Base-by-base conservation (phyloP, 2,113 vertebrate genomes). In the Odontophorus gujanensis region DNA sequence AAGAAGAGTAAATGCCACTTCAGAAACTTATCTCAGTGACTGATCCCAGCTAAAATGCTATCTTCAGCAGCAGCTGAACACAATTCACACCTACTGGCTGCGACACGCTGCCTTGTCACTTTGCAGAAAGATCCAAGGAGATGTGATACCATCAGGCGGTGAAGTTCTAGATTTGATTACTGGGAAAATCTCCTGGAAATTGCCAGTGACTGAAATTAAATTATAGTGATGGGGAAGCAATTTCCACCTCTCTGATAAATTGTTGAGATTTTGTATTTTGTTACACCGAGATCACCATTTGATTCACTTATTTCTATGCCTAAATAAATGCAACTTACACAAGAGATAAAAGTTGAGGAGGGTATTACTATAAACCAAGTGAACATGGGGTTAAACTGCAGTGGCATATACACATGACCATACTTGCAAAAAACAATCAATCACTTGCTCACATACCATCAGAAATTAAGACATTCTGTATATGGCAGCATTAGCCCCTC, bases 101-200 rank as follows among this genome's bases (percentile, higher is more conserved):
- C 80, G 88, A 75, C 51, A 15, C 34, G 67, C 36, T 65, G 81
- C 74, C 58, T 58, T 59, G 68, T 72, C 21, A 51, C 85, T 89
- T 72, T 76, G 34, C 80, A 93, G 78, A 62, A 77, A 76, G 63
- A 76, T 48, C 55, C n/a, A 81, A 1, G 1, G 69, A 78, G 88
- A 55, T 5, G 16, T 30, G 71, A 83, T 47, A 75, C 2, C 3
- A 87, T 81, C 88, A 76, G 78, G 34, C 50, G 47, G 51, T 26
- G 32, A 90, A n/a, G 82, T 36, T 88, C 26, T 61, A 67, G 72
- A 81, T 84, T 65, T 63, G 84, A 84, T 93, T 89, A 61, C 75
- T 48, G 62, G 36, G 59, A 75, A 95, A 86, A 81, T 65, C 66
- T 84, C 80, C 67, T 76, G 66, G 58, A 93, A 94, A 89, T 25